Base-by-base conservation (phyloP, 2,113 vertebrate species). In the Larimichthys polyactis region DNA sequence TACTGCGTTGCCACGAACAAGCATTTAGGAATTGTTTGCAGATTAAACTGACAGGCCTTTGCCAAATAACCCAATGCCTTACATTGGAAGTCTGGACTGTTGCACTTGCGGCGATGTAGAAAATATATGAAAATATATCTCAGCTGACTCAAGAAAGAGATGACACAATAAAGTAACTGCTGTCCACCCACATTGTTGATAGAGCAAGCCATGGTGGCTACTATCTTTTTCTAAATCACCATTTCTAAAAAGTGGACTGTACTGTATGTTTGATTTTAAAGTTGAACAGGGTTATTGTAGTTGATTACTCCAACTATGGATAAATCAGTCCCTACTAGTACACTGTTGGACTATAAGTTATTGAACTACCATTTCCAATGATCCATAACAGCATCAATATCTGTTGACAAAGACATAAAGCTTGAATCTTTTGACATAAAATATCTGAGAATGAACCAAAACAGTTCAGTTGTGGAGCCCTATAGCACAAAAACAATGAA, bases 141-240 rank as follows among this genome's bases (percentile, higher is more conserved):
- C 24, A 55, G 17, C 27, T 66, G 40, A 49, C 11, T 72, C 36
- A 46, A 36, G 36, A 63, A 19, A 79, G 22, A 57, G 52, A 75
- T 19, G 19, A 27, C 11, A 44, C 62, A 67, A 67, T 68, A 22
- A 69, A 62, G 22, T 52, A 27, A 51, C 52, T 16, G 43, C 44
- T 51, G 66, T 27, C 55, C 11, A 24, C 29, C 20, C 4, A 48
- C 22, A 11, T 77, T 27, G 3, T 67, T 43, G 24, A 32, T 4
- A 32, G 22, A 59, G 65, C 43, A 36, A 19, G 48, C 75, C 11
- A 3, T 15, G n/a, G 48, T 14, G 12, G 11, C 9, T 36, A 16
- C 0, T 16, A 52, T 36, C 48, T 12, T 29, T 4, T 19, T 29
- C 51, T 51, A 32, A 32, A 68, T 32, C 10, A 20, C 8, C 2